Base-by-base conservation (phyloP, 2,113 vertebrate genomes). In the Misgurnus anguillicaudatus region DNA sequence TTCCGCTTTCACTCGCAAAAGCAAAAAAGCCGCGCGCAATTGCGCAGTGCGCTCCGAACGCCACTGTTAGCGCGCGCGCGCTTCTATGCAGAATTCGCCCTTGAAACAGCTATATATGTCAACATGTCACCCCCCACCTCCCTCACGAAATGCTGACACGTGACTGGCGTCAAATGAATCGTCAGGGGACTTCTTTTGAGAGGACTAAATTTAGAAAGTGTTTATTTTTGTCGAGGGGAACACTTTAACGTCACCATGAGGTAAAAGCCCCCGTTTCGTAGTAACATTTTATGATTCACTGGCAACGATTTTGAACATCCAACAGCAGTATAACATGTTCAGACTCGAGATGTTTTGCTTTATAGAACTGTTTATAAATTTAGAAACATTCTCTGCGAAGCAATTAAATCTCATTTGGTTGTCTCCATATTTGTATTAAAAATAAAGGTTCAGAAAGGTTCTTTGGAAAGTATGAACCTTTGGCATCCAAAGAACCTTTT, bases 21-120 rank as follows among this genome's bases (percentile, higher is more conserved):
- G 21, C 6, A 10, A 53, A 77, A 48, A 21, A 77, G 53, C 47
- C 85, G 83, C 85, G 89, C 89, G 87, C 87, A 90, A 88, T 90
- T 89, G 87, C 90, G 89, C 90, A 83, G 67, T 75, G 81, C 48
- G 65, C 31, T 67, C 8, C 9, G 36, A 14, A 31, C 5, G 17
- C 19, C 47, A 58, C 77, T 3, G 21, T 48, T 79, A 38, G 70
- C 36, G 55, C 45, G 70, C 36, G 45, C 45, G 47, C 76, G 76
- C 81, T 69, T 72, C 53, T 78, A 58, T 64, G 78, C 31, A 65
- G 65, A 75, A 53, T 68, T 79, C 63, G 63, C 47, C 63, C 76
- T 82, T 61, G 61, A 65, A 67, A 55, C 81, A 51, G 77, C 55
- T 75, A 79, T 83, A 79, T 83, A 75, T 69, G 70, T 75, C 63